A percentile compares a stretch with the other conserved stretches of the same genome.
Conservation (phyloP, 2,888 invertebrate species). For the Pollenia amentaria region DNA sequence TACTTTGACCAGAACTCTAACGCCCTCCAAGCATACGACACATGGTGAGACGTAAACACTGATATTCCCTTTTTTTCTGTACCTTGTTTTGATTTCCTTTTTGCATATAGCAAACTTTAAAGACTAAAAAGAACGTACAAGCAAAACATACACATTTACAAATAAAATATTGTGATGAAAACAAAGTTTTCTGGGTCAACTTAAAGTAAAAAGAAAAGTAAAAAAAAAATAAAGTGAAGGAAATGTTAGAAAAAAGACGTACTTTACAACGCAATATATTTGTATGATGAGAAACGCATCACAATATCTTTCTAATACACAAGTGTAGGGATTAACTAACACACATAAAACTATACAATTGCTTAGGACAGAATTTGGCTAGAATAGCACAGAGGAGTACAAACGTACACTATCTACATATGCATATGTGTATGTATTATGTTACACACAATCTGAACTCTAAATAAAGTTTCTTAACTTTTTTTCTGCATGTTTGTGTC, state of each 20-base stretch:
- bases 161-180: background rate
- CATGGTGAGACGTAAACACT: background rate
- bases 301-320: background rate
- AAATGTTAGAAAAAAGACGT: background rate
- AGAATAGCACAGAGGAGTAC: background rate
- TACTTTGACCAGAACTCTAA: conserved; percentile 43
- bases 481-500: background rate
- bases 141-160: background rate
- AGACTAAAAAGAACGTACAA: background rate
- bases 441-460: background rate
- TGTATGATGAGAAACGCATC: conserved; percentile 5
- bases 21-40: conserved; percentile 11
- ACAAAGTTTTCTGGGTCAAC: conserved; percentile 50
- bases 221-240: background rate
- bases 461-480: background rate
- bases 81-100: conserved; percentile 25
- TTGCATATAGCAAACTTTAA: background rate
- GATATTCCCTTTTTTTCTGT: background rate
- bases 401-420: background rate
- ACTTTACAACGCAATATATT: conserved; percentile 31
- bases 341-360: conserved; percentile 5
- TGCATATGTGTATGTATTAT: background rate
- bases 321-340: background rate
- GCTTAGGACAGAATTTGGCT: conserved; percentile 18
- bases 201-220: background rate